phyloP scores from a whole-genome alignment of 2,113 vertebrate species.

The Campylorhamphus procurvoides region DNA sequence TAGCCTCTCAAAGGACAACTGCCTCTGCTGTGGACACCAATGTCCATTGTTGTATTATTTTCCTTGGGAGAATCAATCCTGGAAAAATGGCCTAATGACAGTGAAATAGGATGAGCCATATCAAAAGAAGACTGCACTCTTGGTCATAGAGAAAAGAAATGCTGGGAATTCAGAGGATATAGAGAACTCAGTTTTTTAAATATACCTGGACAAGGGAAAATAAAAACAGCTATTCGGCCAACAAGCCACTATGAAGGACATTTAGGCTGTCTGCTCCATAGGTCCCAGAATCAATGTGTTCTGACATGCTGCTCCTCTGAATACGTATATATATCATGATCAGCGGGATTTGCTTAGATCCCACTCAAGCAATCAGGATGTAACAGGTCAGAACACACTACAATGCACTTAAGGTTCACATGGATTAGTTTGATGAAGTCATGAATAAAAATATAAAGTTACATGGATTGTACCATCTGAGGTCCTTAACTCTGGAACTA shows the following conservation, averaged over 20 bases:
- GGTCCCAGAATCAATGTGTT: neutral
- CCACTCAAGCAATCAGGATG: neutral
- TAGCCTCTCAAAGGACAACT: neutral
- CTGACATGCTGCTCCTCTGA: neutral
- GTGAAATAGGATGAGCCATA: neutral
- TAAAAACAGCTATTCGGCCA: neutral
- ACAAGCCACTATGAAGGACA: neutral
- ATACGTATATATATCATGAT: neutral
- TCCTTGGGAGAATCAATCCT: neutral
- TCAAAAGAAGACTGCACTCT: neutral
- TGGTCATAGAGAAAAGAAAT: neutral
- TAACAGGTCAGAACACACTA: neutral
- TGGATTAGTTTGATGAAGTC: neutral
- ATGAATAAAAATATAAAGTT: neutral
- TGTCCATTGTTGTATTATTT: neutral
- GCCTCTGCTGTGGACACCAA: neutral
- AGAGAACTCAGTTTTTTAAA: neutral
- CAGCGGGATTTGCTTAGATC: neutral
- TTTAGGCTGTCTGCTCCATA: neutral
- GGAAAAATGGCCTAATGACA: neutral
- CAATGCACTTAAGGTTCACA: neutral
- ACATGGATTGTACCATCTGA: neutral
- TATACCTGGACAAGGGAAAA: neutral
- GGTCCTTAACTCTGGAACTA: neutral
- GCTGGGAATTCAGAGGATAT: neutral